A percentile compares a stretch with the other conserved stretches of the same genome.
Evolutionary conservation across 2,797 vertebrate genomes (phyloP).

Genomic region (Acanthopagrus latus): DNA sequence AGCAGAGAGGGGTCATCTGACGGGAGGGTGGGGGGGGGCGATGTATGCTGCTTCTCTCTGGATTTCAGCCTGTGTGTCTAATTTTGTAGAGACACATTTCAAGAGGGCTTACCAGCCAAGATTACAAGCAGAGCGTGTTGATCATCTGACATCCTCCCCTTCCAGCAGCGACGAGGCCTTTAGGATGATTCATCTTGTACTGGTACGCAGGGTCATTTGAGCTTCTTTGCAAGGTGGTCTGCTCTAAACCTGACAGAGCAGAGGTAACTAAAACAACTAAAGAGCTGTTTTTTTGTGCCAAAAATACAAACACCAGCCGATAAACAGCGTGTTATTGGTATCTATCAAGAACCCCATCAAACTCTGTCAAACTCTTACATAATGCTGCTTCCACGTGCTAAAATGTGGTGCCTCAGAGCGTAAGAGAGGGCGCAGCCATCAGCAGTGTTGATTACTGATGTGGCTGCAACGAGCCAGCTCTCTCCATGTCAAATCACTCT

Average conservation of each 20-base stretch:
- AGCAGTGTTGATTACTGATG: slow-evolving; percentile 32
- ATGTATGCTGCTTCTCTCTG: neutral
- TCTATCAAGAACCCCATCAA: slow-evolving; percentile 5
- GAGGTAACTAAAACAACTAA: too few relatives aligned
- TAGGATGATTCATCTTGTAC: neutral
- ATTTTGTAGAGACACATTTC: neutral
- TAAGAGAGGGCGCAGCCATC: neutral
- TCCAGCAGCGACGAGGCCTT: neutral
- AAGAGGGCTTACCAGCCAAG: neutral
- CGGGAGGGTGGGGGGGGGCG: too few relatives aligned
- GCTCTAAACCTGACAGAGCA: neutral
- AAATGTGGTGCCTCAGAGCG: slow-evolving; percentile 1
- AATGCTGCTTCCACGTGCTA: neutral
- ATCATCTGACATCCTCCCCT: neutral
- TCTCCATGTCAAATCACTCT: slow-evolving; percentile 40
- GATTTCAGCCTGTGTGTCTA: neutral
- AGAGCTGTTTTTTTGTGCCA: neutral
- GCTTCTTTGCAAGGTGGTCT: slow-evolving; percentile 3
- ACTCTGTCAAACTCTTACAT: neutral
- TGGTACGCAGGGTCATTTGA: neutral
- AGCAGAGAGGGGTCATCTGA: neutral
- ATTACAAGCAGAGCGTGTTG: neutral
- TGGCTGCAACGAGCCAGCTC: slow-evolving; percentile 27
- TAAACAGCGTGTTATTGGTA: slow-evolving; percentile 3
- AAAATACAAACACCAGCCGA: slow-evolving; percentile 1